Evolutionary conservation across 1,140 invertebrate genomes (phyloP).

Genomic region (Matsumurasca onukii): DNA sequence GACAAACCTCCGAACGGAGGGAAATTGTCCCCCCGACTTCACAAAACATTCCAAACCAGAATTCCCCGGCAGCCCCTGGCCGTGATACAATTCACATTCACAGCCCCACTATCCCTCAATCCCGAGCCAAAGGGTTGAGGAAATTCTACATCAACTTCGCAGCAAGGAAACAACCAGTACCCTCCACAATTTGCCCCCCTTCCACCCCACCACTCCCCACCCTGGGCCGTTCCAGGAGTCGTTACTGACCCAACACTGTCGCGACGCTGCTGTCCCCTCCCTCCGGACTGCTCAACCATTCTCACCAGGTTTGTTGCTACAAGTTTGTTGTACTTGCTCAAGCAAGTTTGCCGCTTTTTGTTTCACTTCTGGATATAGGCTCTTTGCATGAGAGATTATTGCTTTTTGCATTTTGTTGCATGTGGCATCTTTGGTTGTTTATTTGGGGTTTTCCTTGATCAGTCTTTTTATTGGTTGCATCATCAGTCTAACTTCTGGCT

Average conservation of each 20-base stretch:
- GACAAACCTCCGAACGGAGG: slow-evolving; percentile 14
- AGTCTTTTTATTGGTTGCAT: no score
- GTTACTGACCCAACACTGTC: slow-evolving; percentile 31
- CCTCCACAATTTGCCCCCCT: slow-evolving; percentile 32
- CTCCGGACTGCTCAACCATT: slow-evolving; percentile 27
- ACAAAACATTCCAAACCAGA: background rate
- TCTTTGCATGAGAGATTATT: no score
- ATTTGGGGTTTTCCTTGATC: no score
- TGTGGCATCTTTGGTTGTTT: background rate
- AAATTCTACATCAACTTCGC: slow-evolving; percentile 38
- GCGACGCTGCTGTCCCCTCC: slow-evolving; percentile 30
- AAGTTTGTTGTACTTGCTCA: background rate
- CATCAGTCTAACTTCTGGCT: no score
- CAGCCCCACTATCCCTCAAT: slow-evolving; percentile 43
- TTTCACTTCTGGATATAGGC: no score
- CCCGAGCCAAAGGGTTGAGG: slow-evolving; percentile 35
- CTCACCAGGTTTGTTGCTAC: slow-evolving; percentile 36
- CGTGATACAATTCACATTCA: slow-evolving; percentile 44
- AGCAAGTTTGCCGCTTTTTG: no score
- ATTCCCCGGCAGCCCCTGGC: background rate
- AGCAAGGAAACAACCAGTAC: no score
- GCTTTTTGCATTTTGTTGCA: no score
- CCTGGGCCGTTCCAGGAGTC: slow-evolving; percentile 20
- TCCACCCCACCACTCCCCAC: background rate
- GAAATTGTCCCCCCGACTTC: background rate